Evolutionary conservation across 2,113 vertebrate species (phyloP), one percentile per base, ranked within the genome.

Genomic region (Alces alces): DNA sequence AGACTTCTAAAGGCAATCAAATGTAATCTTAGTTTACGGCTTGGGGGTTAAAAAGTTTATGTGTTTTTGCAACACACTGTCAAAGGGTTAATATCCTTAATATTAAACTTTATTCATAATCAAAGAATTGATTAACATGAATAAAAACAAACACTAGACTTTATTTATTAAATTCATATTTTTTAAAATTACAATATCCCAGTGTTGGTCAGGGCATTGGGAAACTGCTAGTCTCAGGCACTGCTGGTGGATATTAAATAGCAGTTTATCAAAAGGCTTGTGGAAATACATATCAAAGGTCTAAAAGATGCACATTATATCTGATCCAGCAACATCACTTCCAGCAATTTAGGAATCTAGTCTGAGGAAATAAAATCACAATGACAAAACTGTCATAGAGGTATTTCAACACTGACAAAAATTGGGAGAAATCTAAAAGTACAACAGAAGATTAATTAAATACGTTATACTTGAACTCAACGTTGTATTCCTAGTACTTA

Each of bases 51-150:
- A 95, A 96, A 96, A 97, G 95, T 97, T 95, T 73, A 93, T 94
- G 96, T 95, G 95, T 2, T 33, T 93, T 98, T 98, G 84, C 80
- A 98, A 98, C 91, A 95, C 60, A 83, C 45, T 70, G 57, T 52
- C 88, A 94, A 90, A 95, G n/a, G 21, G 86, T 76, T 92, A 92
- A 89, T 93, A 82, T 80, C 10, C 30, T 36, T 85, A 93, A 90
- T 92, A 60, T 88, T 90, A 88, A 95, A 79, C 52, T 79, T 93
- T 85, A 86, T 91, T 93, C 27, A 58, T 47, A 91, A 95, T 83
- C 58, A 83, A 86, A 91, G 17, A 86, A 88, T 86, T 85, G 57
- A 55, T 80, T 76, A 54, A 58, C 70, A 43, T 17, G 57, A 86
- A 36, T 73, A 79, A 91, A 95, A 95, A 60, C 47, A 94, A 89